A percentile compares a stretch with the other conserved stretches of the same genome.
Evolutionary conservation across 1,140 invertebrate genomes (phyloP).

Genomic region (Lethrus apterus): DNA sequence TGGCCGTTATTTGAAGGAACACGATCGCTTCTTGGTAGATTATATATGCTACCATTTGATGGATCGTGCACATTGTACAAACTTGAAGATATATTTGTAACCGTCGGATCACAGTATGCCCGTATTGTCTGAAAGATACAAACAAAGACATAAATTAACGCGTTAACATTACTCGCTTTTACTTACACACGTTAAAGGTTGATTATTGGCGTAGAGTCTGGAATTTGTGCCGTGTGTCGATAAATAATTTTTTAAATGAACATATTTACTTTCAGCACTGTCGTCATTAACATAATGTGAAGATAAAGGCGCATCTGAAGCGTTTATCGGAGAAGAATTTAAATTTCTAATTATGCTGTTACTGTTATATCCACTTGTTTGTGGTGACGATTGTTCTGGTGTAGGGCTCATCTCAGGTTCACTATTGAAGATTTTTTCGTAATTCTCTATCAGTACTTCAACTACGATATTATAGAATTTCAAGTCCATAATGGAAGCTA

Average conservation of each 20-base stretch:
- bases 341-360: too few relatives aligned
- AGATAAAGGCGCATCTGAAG: too few relatives aligned
- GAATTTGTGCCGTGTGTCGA: not conserved
- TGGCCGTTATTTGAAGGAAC: constrained; percentile 18
- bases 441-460: constrained; percentile 92
- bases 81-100: constrained; percentile 37
- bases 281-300: constrained; percentile 1
- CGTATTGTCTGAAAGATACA: constrained; percentile 25
- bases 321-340: too few relatives aligned
- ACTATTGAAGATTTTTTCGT: constrained; percentile 64
- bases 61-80: constrained; percentile 39
- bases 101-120: constrained; percentile 24
- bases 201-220: not conserved
- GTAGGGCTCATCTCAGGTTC: constrained; percentile 36
- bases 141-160: not conserved
- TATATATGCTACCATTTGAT: constrained; percentile 27
- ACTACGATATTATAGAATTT: constrained; percentile 98
- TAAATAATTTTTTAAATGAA: not conserved
- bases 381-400: constrained; percentile 11
- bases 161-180: too few relatives aligned
- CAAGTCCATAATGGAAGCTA: constrained; percentile 95
- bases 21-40: constrained; percentile 31
- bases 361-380: constrained; percentile 8
- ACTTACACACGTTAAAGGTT: constrained; percentile 32
- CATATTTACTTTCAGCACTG: constrained; percentile 3